Evolutionary conservation across 2,888 invertebrate species (phyloP), one percentile per base, ranked within the genome.

Genomic region (Drosophila monieri): DNA sequence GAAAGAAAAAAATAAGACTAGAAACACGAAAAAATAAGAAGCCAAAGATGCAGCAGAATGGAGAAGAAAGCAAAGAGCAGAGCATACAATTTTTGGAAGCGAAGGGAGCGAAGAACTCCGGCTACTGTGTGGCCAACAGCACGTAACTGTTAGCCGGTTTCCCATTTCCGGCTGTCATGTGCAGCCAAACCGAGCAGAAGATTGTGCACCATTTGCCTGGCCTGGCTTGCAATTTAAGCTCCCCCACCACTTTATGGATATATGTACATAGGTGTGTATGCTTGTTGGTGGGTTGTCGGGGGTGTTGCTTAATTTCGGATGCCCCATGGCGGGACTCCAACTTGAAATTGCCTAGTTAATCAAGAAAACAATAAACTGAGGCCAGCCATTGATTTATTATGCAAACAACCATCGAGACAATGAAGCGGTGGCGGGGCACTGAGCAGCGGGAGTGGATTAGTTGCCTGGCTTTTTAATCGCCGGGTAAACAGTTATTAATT

Each of bases 151-250:
- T 80, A 71, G 79, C 79, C 78, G 76, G 81, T 73, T 86, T 73
- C 76, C 86, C 77, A 84, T 84, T 84, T 84, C 84, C 86, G 86
- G 81, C 73, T 84, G 84, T 86, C 83, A 79, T 80, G 79, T 81
- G 84, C 84, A 84, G 73, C 80, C 80, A 80, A 83, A 77, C 75
- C 75, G 71, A 68, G 67, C 70, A 77, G 69, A 75, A 84, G 78
- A 80, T 84, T 80, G 79, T 72, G 68, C 61, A 49, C 73, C 73
- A 73, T 78, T 83, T 78, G 69, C 68, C 70, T 61, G 68, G 62
- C 37, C 21, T 43, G 43, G 10, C 12, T 18, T 41, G 56, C 75
- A 77, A 73, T 69, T 71, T 68, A 60, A 62, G 73, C 41, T 39
- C 27, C 43, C 8, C 57, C 23, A 51, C 39, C 41, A 39, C 48